A percentile compares a stretch with the other conserved stretches of the same genome.
Evolutionary conservation across 1,140 invertebrate species (phyloP).

Genomic region (Habropoda laboriosa): DNA sequence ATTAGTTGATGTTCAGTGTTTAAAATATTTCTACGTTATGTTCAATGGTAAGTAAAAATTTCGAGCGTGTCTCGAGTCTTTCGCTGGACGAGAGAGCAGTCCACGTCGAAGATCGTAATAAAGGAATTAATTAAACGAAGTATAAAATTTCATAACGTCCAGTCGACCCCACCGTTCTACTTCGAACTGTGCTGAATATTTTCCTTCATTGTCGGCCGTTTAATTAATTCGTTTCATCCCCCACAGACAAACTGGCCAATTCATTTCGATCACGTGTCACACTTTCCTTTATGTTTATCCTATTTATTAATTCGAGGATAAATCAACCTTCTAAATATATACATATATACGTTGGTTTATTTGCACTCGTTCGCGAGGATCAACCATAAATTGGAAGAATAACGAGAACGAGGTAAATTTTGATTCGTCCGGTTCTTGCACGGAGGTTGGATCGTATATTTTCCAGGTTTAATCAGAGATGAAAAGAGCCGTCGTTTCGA

Average conservation of each 20-base stretch:
- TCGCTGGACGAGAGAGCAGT: background rate
- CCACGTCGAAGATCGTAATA: constrained; percentile 8
- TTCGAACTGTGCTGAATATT: constrained; percentile 35
- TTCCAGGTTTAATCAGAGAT: constrained; percentile 32
- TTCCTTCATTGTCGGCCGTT: constrained; percentile 36
- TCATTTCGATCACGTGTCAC: constrained; percentile 25
- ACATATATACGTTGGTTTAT: background rate
- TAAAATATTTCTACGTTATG: background rate
- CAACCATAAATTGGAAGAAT: constrained; percentile 9
- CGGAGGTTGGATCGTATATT: constrained; percentile 27
- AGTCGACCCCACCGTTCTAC: background rate
- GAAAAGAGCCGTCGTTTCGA: constrained; percentile 52
- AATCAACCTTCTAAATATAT: background rate
- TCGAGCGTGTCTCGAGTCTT: background rate
- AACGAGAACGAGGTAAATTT: constrained; percentile 22
- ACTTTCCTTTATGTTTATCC: constrained; percentile 10
- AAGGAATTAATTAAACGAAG: constrained; percentile 39
- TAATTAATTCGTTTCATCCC: constrained; percentile 39
- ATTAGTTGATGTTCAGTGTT: too few relatives aligned
- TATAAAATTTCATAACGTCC: constrained; percentile 36
- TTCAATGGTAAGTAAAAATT: background rate
- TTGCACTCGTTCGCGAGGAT: background rate
- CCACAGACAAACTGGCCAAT: constrained; percentile 10
- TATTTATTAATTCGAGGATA: constrained; percentile 1
- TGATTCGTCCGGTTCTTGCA: background rate